These are phyloP conservation scores for Campoplex capitator DNA, from an alignment of 2,888 invertebrate species.

Conservation along the genomic window DNA sequence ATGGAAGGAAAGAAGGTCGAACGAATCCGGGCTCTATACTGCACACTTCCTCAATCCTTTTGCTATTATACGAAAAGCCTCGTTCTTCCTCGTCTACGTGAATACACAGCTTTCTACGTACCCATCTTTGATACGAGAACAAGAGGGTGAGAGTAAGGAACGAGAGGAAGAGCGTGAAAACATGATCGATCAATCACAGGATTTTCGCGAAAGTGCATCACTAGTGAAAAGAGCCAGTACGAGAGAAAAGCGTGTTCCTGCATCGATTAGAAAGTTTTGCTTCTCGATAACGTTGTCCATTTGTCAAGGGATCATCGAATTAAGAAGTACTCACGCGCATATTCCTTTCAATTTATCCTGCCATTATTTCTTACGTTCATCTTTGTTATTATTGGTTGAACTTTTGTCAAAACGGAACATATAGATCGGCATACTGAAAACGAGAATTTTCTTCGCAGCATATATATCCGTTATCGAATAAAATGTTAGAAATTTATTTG, in stretches of 20 bases:
- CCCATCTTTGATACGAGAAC: conserved; percentile 57
- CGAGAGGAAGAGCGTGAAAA: conserved; percentile 48
- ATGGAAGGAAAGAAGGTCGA: conserved; percentile 40
- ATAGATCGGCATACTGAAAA: neutral
- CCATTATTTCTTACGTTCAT: conserved; percentile 23
- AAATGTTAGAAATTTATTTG: too few species aligned
- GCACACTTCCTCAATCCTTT: conserved; percentile 70
- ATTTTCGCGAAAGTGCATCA: conserved; percentile 36
- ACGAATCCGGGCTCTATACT: conserved; percentile 50
- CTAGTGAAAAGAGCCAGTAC: neutral
- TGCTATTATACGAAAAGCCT: conserved; percentile 55
- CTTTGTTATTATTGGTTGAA: neutral
- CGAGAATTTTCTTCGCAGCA: neutral
- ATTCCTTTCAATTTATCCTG: conserved; percentile 43
- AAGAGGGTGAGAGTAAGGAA: neutral
- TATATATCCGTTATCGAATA: too few species aligned
- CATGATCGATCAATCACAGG: conserved; percentile 67
- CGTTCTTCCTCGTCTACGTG: conserved; percentile 36
- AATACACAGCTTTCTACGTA: conserved; percentile 43
- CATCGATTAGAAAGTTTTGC: conserved; percentile 65
- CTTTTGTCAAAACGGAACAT: neutral
- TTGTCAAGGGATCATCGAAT: conserved; percentile 64
- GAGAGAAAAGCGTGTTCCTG: conserved; percentile 51
- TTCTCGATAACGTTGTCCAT: conserved; percentile 60
- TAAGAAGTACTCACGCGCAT: conserved; percentile 47